These are phyloP conservation scores for Sebastolobus altivelis DNA, from an alignment of 2,797 vertebrate genomes.

Conservation along the genomic window DNA sequence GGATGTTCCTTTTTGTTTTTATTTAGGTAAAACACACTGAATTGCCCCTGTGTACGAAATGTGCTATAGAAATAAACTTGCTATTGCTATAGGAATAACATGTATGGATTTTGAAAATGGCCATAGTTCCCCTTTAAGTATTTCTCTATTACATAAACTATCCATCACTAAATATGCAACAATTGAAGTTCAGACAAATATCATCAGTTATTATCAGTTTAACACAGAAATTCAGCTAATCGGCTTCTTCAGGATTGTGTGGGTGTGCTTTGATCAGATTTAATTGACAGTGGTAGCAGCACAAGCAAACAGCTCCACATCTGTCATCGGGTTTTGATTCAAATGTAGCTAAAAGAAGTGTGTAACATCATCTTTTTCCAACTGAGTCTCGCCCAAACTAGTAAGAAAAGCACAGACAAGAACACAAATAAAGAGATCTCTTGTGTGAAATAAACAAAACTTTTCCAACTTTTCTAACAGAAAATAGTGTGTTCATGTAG, in stretches of 20 bases:
- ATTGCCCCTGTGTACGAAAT: background rate
- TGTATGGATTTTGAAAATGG: background rate
- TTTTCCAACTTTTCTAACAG: conserved; percentile 3
- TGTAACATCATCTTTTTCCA: background rate
- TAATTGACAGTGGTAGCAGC: background rate
- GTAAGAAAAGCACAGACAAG: background rate
- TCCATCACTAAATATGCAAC: background rate
- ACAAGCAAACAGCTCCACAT: background rate
- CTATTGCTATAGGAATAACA: background rate
- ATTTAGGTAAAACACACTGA: background rate
- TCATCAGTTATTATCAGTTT: background rate
- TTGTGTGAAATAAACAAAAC: background rate
- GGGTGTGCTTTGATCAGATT: conserved; percentile 3
- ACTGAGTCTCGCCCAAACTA: background rate
- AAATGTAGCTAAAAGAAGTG: background rate
- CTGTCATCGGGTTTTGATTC: background rate
- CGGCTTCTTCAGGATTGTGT: background rate
- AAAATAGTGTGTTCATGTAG: background rate
- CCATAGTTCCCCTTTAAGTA: background rate
- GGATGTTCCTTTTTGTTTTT: background rate
- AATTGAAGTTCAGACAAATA: background rate
- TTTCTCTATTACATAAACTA: background rate
- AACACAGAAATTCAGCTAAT: background rate
- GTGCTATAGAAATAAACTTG: background rate
- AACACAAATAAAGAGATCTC: background rate